Evolutionary conservation across 2,797 vertebrate genomes (phyloP), one percentile per base, ranked within the genome.

Genomic region (Chelon auratus): DNA sequence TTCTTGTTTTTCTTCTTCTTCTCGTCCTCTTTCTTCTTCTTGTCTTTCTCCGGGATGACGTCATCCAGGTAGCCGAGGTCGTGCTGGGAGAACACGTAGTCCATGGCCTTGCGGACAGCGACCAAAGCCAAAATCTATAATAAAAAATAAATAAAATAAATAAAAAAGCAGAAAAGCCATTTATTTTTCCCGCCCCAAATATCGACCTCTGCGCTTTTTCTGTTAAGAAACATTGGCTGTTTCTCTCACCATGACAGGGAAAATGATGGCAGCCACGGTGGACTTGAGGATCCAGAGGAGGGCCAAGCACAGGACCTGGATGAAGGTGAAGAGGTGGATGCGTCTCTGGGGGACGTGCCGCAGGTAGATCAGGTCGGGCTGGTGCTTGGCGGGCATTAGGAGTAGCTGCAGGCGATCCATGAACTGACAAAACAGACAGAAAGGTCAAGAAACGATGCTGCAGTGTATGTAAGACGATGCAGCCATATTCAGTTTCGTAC

Each of bases 21-120:
- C 82, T 99, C 97, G 0, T 99, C 98, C 83, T 99, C 98, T 33
- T 99, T 99, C 94, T 99, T 99, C 84, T 99, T 99, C 93, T 99
- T 99, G 90, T 99, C 98, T 68, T 99, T 99, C 92, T 99, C 98
- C 60, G 98, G 98, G 94, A 99, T 99, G 91, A 99, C 95, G 13
- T 99, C 98, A 0, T 99, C 98, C 24, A 99, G 96, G 89, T 99
- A 99, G 90, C 98, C 90, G 75, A 99, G 95, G 91, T 99, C 97
- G 0, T 99, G 97, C 82, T 99, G 98, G 57, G 98, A 98, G 94
- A 98, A 99, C 85, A 99, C 54, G 87, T 96, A 98, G 93, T 99
- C 98, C 98, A 99, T 98, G 66, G 96, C 97, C 90, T 97, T 99
- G 77, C 98, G 95, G 57, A 99, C 98, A 1, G 95, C 98, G 5